Conservation (phyloP, 2,113 vertebrate species). For the Cryptotis parvus region DNA sequence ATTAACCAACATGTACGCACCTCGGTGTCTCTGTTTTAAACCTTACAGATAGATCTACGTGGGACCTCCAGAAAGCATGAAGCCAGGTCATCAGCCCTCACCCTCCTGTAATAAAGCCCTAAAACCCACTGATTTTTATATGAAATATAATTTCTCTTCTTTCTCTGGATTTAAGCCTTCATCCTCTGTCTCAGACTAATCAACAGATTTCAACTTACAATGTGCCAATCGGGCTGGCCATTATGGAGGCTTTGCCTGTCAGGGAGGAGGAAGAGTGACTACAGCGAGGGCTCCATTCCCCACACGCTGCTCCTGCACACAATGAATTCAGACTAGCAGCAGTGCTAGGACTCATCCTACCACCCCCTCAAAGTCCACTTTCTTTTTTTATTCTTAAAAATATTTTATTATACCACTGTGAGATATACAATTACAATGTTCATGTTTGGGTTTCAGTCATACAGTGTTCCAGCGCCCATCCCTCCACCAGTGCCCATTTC, state of each 20-base stretch:
- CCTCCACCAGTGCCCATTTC: too few relatives aligned
- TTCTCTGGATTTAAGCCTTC: neutral
- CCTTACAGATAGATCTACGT: neutral
- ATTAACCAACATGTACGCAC: neutral
- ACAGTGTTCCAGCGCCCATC: too few relatives aligned
- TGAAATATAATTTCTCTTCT: neutral
- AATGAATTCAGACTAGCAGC: too few relatives aligned
- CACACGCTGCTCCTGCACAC: neutral
- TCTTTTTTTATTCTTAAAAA: too few relatives aligned
- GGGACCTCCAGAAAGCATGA: neutral
- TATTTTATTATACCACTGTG: too few relatives aligned
- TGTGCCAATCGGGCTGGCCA: accelerated
- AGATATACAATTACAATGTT: too few relatives aligned
- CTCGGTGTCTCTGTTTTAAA: neutral
- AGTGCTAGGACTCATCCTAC: too few relatives aligned
- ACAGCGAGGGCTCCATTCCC: neutral
- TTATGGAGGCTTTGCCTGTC: neutral
- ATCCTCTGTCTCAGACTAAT: too few relatives aligned
- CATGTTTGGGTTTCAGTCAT: too few relatives aligned
- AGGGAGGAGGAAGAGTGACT: neutral
- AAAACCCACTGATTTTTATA: accelerated
- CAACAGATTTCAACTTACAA: accelerated
- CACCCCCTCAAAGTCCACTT: too few relatives aligned
- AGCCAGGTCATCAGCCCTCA: neutral
- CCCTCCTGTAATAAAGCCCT: neutral